phyloP scores from a whole-genome alignment of 1,140 invertebrate species.

The Coptotermes formosanus region DNA sequence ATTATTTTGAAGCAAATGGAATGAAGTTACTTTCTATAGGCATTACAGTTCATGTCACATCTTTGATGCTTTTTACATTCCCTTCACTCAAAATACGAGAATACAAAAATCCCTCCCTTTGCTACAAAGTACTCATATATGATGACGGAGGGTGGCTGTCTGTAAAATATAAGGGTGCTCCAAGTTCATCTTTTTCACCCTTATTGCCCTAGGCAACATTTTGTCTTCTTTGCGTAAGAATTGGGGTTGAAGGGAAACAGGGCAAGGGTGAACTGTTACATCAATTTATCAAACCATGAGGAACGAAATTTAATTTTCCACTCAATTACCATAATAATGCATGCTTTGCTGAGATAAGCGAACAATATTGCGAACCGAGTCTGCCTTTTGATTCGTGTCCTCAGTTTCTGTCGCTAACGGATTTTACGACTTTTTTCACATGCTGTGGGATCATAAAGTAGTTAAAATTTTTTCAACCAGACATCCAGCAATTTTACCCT shows the following conservation, averaged over 20 bases:
- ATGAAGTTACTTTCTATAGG: neutral
- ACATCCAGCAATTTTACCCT: no score
- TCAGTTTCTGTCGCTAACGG: no score
- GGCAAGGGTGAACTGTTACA: conserved; percentile 4
- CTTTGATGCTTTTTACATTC: neutral
- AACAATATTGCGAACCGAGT: neutral
- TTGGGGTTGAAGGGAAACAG: neutral
- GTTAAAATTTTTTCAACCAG: no score
- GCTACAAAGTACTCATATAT: neutral
- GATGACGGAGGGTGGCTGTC: neutral
- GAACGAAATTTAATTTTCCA: conserved; percentile 15
- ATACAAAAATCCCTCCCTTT: neutral
- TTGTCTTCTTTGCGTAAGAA: conserved; percentile 12
- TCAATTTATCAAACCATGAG: conserved; percentile 4
- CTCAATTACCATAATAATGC: conserved; percentile 19
- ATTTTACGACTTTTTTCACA: no score
- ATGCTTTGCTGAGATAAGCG: neutral
- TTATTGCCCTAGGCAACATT: neutral
- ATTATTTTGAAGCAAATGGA: neutral
- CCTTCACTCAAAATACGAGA: neutral
- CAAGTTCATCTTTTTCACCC: conserved; percentile 10
- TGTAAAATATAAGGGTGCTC: conserved; percentile 4
- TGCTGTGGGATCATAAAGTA: no score
- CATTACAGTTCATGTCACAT: neutral
- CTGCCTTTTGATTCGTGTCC: neutral